phyloP scores from a whole-genome alignment of 2,797 vertebrate genomes.

The Gymnocypris eckloni region DNA sequence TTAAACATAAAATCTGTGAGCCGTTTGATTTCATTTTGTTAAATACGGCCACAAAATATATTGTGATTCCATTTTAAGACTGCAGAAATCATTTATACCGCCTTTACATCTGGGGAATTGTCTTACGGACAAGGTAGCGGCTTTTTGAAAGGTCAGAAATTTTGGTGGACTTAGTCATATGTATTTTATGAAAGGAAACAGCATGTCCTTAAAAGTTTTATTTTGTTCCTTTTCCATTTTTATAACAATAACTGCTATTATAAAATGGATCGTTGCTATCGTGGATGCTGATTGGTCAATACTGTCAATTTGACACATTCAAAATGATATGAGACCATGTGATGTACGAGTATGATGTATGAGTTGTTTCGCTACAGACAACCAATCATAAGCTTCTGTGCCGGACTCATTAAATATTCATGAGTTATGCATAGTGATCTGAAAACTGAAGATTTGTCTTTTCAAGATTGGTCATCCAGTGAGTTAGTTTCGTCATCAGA shows the following conservation, averaged over 20 bases:
- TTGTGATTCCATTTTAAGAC: conserved; percentile 21
- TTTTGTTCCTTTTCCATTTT: conserved; percentile 38
- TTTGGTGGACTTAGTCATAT: conserved; percentile 42
- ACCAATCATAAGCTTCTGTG: not conserved
- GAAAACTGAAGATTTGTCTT: not conserved
- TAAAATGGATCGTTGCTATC: not conserved
- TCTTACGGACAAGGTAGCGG: conserved; percentile 22
- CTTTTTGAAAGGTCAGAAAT: conserved; percentile 51
- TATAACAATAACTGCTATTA: conserved; percentile 17
- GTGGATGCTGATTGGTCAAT: not conserved
- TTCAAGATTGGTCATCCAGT: not conserved
- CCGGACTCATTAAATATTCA: not conserved
- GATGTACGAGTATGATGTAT: not conserved
- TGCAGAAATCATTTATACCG: conserved; percentile 32
- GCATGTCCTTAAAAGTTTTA: conserved; percentile 29
- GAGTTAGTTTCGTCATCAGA: not conserved
- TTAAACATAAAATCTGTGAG: conserved; percentile 41
- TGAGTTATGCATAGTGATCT: not conserved
- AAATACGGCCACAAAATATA: conserved; percentile 32
- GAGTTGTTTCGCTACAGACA: not conserved
- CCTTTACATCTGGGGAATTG: conserved; percentile 34
- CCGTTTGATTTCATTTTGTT: conserved; percentile 44
- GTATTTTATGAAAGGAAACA: conserved; percentile 50
- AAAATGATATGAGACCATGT: not conserved
- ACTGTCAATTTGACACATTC: not conserved